Evolutionary conservation across 2,888 invertebrate species (phyloP), one percentile per base, ranked within the genome.

Genomic region (Lasioglossum pauxillum): DNA sequence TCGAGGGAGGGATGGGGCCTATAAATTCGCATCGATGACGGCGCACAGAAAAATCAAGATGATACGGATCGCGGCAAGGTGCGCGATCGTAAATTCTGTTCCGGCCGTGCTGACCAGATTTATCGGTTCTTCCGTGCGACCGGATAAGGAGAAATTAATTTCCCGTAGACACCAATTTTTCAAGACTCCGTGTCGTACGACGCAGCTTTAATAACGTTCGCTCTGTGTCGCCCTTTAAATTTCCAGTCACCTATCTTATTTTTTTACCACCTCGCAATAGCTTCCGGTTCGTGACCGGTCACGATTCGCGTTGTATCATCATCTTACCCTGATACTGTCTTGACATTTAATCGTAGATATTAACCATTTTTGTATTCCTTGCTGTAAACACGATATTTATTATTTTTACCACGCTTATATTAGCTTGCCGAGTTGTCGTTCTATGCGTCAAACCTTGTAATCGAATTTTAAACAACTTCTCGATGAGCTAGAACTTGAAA

Each of bases 121-220:
- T 92, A 92, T 91, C 89, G 91, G 80, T 79, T 80, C 83, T 53
- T 88, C 78, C 78, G 87, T 57, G 82, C 83, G 82, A 80, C 53
- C 82, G 87, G 90, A 92, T 91, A 92, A 91, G 89, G 79, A 88
- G 88, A 91, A 91, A 92, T 92, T 91, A 92, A 91, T 91, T 92
- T 91, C 83, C 86, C 82, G 82, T 80, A 86, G 89, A 88, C 89
- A 85, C 84, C 89, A 90, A 90, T 92, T 91, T 91, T 90, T 91
- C 88, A 86, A 80, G 53, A 78, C 72, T 46, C 78, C 69, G 71
- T 74, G 82, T 84, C 84, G 80, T n/a, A 77, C 77, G 80, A 72
- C 69, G 80, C 73, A 67, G 35, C 79, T 77, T 88, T 88, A 90
- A 89, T 88, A 89, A 83, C 84, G 75, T 64, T 75, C 77, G 73